A percentile compares a stretch with the other conserved stretches of the same genome.
Evolutionary conservation across 2,113 vertebrate species (phyloP).

Genomic region (Ascaphus truei): DNA sequence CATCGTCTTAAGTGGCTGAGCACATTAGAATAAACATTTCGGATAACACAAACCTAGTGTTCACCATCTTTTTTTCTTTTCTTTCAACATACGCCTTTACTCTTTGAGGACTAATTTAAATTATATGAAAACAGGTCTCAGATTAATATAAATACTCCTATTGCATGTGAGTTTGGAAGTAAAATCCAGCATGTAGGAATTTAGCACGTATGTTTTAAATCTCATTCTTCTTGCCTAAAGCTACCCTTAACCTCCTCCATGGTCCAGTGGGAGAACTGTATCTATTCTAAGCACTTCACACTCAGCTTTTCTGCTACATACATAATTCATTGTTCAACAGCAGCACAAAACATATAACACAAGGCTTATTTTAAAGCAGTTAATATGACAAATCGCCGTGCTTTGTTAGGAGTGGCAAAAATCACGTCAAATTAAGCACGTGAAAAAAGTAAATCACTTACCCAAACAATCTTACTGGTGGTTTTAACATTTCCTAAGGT

Average conservation of each 20-base stretch:
- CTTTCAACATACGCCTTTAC: slow-evolving; percentile 8
- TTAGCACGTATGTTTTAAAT: slow-evolving; percentile 26
- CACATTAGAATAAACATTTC: slow-evolving; percentile 30
- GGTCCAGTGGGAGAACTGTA: slow-evolving; percentile 32
- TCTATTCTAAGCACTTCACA: slow-evolving; percentile 3
- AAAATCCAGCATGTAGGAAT: slow-evolving; percentile 5
- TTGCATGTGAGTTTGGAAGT: background rate
- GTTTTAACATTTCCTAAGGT: too few relatives aligned
- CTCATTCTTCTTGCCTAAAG: slow-evolving; percentile 15
- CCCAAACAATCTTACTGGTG: too few relatives aligned
- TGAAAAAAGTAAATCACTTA: too few relatives aligned
- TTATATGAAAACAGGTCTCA: slow-evolving; percentile 28
- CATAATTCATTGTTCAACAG: slow-evolving; percentile 14
- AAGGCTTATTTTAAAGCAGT: background rate
- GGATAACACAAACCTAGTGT: slow-evolving; percentile 21
- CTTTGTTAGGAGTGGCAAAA: too few relatives aligned
- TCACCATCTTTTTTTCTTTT: background rate
- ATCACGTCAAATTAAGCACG: too few relatives aligned
- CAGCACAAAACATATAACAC: background rate
- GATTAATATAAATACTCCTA: slow-evolving; percentile 15
- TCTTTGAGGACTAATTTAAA: background rate
- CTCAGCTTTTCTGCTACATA: slow-evolving; percentile 18
- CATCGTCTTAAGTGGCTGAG: slow-evolving; percentile 28
- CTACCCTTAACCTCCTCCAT: slow-evolving; percentile 32
- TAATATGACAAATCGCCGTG: too few relatives aligned